Conservation (phyloP, 2,113 vertebrate species). For the Sylvia atricapilla region DNA sequence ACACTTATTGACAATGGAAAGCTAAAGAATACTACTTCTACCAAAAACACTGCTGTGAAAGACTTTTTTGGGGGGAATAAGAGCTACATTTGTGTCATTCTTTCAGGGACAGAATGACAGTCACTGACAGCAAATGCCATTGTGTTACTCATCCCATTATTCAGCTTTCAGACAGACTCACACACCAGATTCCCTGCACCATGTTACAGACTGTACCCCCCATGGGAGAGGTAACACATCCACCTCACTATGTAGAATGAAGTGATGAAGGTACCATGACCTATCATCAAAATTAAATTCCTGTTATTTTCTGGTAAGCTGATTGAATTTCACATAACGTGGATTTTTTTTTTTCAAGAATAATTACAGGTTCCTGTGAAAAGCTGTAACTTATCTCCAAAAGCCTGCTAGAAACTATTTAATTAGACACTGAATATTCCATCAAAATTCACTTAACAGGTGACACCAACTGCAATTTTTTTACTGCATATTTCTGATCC, state of each 20-base stretch:
- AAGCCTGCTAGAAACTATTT: neutral
- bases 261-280: neutral
- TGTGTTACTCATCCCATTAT: neutral
- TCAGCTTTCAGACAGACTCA: neutral
- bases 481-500: neutral
- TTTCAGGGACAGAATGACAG: neutral
- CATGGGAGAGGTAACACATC: neutral
- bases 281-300: neutral
- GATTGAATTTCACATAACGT: neutral
- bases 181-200: fast-evolving
- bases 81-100: neutral
- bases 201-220: neutral
- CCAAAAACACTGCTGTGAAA: neutral
- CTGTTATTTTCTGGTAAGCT: neutral
- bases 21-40: neutral
- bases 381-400: neutral
- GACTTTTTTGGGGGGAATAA: neutral
- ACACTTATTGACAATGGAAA: fast-evolving
- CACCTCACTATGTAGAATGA: fast-evolving
- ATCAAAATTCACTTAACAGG: neutral
- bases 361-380: neutral
- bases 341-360: neutral
- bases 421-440: neutral
- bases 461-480: neutral
- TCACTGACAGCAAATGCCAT: neutral